Base-by-base conservation (phyloP, 2,888 invertebrate genomes). In the Thereva unica region DNA sequence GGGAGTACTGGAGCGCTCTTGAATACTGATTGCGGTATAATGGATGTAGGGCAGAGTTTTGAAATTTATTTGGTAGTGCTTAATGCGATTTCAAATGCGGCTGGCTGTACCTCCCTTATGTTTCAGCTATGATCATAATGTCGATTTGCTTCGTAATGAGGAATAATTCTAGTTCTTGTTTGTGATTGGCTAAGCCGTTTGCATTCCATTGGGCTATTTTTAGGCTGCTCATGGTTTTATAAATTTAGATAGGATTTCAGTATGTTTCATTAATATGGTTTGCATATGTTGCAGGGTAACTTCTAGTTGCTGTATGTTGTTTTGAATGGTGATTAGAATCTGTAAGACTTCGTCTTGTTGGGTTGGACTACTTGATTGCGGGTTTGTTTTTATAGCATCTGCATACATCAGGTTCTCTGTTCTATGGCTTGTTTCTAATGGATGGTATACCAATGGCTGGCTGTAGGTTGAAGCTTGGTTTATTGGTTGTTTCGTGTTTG, bases 281-380 rank as follows among this genome's bases (percentile, higher is more conserved):
- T 52, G 35, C n/a, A n/a, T n/a, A n/a, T n/a, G n/a, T n/a, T n/a
- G n/a, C 35, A 52, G 23, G 5, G 52, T 53, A 37, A 35, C 37
- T 10, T 34, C 37, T 9, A 53, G 9, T 37, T 53, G 53, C 9
- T 35, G 53, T 7, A 53, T 53, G 9, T 53, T 53, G 4, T 12
- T 53, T 53, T 7, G 34, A 35, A 53, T 34, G 5, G 53, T 9
- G 34, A 53, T 10, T 53, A 53, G 35, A 35, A 53, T 53, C n/a
- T 53, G 53, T 37, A 53, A n/a, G 5, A 53, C 53, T 9, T 53
- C 53, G n/a, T 37, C 9, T 53, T 53, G 53, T 7, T 53, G 53
- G 5, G 5, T 34, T n/a, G 34, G 5, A 9, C 9, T 53, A 10
- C 35, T 37, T 4, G 6, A 7, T 35, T 34, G 34, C 35, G 34